Percentiles rank a stretch among this genome's conserved stretches.
These are phyloP conservation scores for Riptortus pedestris DNA, from an alignment of 1,140 invertebrate genomes.

Conservation along the genomic window DNA sequence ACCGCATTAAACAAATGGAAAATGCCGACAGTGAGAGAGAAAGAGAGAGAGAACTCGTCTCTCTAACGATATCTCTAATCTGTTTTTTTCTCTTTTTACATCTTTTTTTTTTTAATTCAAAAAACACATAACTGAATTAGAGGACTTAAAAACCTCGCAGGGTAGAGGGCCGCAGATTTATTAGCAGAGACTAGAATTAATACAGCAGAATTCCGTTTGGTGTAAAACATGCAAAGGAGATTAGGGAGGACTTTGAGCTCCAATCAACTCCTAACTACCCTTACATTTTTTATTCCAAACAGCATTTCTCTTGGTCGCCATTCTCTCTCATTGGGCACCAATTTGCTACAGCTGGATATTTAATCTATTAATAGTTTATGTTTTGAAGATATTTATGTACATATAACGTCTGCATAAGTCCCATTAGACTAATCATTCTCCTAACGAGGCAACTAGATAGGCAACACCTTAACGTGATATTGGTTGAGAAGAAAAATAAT, in stretches of 20 bases:
- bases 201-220: background rate
- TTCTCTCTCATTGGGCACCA: too few relatives aligned
- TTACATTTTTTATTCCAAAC: background rate
- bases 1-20: conserved; percentile 5
- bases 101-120: background rate
- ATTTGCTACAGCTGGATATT: too few relatives aligned
- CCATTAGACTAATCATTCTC: too few relatives aligned
- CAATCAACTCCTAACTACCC: background rate
- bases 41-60: background rate
- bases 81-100: background rate
- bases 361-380: too few relatives aligned
- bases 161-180: too few relatives aligned
- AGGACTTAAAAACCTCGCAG: background rate
- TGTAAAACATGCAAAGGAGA: background rate
- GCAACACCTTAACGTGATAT: too few relatives aligned
- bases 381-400: too few relatives aligned
- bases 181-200: conserved; percentile 1
- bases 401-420: too few relatives aligned
- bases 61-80: conserved; percentile 1
- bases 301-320: too few relatives aligned
- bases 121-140: conserved; percentile 7
- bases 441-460: too few relatives aligned
- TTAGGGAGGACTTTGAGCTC: background rate
- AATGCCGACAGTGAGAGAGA: too few relatives aligned
- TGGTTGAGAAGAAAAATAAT: too few relatives aligned